These are phyloP conservation scores for Embidobia sp. DNA, from an alignment of 2,888 invertebrate species.

Conservation along the genomic window DNA sequence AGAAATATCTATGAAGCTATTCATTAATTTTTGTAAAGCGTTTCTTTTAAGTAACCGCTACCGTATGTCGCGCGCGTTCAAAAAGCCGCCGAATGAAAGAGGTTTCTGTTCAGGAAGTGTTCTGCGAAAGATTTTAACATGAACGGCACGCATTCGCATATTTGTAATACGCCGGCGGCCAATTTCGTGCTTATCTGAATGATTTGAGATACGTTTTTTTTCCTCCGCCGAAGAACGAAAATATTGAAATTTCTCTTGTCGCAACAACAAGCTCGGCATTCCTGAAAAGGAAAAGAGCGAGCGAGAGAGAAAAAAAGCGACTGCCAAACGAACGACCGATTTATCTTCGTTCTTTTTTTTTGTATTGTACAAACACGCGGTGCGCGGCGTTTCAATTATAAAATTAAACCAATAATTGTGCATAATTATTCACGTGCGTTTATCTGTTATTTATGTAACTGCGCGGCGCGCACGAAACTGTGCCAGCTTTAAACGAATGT, in stretches of 20 bases:
- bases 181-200: slow-evolving; percentile 1
- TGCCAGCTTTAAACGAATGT: slow-evolving; percentile 35
- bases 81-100: slow-evolving; percentile 57
- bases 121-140: slow-evolving; percentile 39
- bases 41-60: slow-evolving; percentile 54
- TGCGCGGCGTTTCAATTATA: slow-evolving; percentile 25
- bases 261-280: too few species aligned
- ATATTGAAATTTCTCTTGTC: too few species aligned
- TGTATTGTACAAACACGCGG: slow-evolving; percentile 13
- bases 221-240: neutral
- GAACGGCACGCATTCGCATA: slow-evolving; percentile 6
- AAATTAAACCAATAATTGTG: slow-evolving; percentile 28
- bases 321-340: too few species aligned
- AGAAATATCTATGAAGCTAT: slow-evolving; percentile 55
- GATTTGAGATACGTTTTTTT: neutral
- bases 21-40: slow-evolving; percentile 60
- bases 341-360: too few species aligned
- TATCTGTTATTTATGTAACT: slow-evolving; percentile 23
- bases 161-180: neutral
- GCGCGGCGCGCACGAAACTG: slow-evolving; percentile 2
- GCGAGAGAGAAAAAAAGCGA: too few species aligned
- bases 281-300: too few species aligned
- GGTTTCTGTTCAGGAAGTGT: slow-evolving; percentile 58
- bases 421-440: slow-evolving; percentile 23
- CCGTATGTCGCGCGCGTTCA: slow-evolving; percentile 35